A percentile compares a stretch with the other conserved stretches of the same genome.
Conservation (phyloP, 92 coral and sea anemone species). For the Blastomussa wellsi region DNA sequence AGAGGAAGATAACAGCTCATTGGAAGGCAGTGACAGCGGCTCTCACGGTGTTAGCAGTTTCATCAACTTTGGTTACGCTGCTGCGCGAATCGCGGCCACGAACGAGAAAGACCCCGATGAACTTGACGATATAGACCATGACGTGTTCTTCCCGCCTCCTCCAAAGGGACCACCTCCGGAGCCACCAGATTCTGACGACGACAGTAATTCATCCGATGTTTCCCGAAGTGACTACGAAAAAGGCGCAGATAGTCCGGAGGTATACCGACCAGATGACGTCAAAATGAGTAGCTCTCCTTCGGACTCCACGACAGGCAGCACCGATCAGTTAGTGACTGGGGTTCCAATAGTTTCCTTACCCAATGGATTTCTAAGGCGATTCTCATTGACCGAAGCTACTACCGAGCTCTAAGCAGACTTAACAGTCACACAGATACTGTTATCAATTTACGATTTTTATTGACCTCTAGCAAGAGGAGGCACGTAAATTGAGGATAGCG, state of each 20-base stretch:
- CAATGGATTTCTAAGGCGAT: constrained; percentile 9
- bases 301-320: constrained; percentile 46
- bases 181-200: constrained; percentile 50
- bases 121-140: constrained; percentile 30
- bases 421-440: background rate
- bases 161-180: constrained; percentile 74
- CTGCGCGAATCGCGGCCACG: constrained; percentile 10
- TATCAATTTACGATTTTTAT: background rate
- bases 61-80: constrained; percentile 45
- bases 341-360: background rate
- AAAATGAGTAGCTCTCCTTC: constrained; percentile 35
- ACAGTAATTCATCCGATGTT: background rate
- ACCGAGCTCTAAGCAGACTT: constrained; percentile 20
- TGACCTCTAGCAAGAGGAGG: background rate
- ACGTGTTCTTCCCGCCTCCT: constrained; percentile 73
- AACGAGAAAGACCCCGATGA: constrained; percentile 17
- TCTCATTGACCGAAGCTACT: constrained; percentile 24
- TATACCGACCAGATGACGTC: constrained; percentile 12
- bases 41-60: constrained; percentile 25
- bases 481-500: too few species aligned
- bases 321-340: constrained; percentile 25
- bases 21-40: constrained; percentile 50
- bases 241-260: background rate
- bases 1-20: constrained; percentile 60
- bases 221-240: background rate